These are phyloP conservation scores for Polylopha cassiicola DNA, from an alignment of 2,888 invertebrate species.

Conservation along the genomic window DNA sequence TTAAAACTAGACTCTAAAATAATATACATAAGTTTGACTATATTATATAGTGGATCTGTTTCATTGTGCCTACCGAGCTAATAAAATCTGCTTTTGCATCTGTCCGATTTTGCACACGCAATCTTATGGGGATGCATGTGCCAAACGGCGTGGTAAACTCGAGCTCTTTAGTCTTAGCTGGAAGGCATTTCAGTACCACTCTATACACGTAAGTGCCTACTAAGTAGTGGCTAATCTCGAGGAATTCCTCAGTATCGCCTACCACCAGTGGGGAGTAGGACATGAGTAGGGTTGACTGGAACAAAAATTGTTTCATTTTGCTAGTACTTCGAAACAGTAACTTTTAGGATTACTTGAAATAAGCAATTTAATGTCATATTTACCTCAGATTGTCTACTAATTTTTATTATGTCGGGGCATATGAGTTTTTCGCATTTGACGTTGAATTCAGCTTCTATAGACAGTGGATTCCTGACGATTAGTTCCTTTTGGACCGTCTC, in stretches of 20 bases:
- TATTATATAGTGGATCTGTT: no score
- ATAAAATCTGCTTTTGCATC: constrained; percentile 46
- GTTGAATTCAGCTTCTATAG: constrained; percentile 39
- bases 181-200: constrained; percentile 53
- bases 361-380: constrained; percentile 1
- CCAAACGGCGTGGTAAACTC: constrained; percentile 53
- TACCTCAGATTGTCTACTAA: constrained; percentile 59
- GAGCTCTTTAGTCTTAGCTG: constrained; percentile 58
- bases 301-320: constrained; percentile 18
- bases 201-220: constrained; percentile 56
- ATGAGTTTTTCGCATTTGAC: constrained; percentile 44
- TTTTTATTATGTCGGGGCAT: constrained; percentile 41
- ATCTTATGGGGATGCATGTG: constrained; percentile 46
- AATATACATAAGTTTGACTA: no score
- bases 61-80: constrained; percentile 41
- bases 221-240: constrained; percentile 51
- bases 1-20: no score
- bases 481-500: constrained; percentile 54
- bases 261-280: constrained; percentile 61
- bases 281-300: constrained; percentile 48
- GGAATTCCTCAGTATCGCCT: constrained; percentile 46
- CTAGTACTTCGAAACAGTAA: no score
- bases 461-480: constrained; percentile 50
- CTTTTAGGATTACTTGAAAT: not conserved
- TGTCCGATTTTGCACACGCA: constrained; percentile 58